phyloP scores from a whole-genome alignment of 1,140 invertebrate genomes.

The Acyrthosiphon pisum region DNA sequence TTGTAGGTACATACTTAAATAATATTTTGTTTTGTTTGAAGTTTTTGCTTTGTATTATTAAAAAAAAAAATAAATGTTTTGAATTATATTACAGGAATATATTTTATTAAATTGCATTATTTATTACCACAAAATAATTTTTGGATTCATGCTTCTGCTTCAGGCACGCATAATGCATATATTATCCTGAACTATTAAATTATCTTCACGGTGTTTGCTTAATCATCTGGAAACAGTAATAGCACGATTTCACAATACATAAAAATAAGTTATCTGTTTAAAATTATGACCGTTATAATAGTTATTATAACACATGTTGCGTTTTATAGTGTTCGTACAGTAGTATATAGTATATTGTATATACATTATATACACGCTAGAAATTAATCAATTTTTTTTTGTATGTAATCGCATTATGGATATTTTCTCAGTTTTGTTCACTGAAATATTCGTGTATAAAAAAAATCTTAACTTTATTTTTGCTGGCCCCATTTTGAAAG shows the following conservation, averaged over 20 bases:
- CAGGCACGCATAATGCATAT: background rate
- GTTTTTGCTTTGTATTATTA: no score
- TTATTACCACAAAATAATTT: background rate
- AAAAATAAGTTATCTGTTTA: constrained; percentile 4
- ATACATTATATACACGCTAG: background rate
- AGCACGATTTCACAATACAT: background rate
- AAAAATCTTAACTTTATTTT: background rate
- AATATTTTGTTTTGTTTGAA: no score
- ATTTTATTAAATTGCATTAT: background rate
- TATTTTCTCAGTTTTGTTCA: background rate
- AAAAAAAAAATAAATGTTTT: background rate
- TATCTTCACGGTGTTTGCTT: background rate
- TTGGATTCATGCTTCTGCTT: background rate
- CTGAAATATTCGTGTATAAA: background rate
- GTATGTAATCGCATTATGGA: no score
- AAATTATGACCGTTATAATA: constrained; percentile 3
- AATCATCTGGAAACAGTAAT: background rate
- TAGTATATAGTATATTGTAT: background rate
- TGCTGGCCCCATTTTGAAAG: background rate
- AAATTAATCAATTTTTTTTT: background rate
- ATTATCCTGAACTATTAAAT: background rate
- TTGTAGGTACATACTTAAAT: no score
- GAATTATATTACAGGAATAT: background rate
- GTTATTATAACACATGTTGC: constrained; percentile 8
- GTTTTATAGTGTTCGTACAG: background rate